Evolutionary conservation across 1,140 invertebrate genomes (phyloP), one percentile per base, ranked within the genome.

Genomic region (Homalodisca vitripennis): DNA sequence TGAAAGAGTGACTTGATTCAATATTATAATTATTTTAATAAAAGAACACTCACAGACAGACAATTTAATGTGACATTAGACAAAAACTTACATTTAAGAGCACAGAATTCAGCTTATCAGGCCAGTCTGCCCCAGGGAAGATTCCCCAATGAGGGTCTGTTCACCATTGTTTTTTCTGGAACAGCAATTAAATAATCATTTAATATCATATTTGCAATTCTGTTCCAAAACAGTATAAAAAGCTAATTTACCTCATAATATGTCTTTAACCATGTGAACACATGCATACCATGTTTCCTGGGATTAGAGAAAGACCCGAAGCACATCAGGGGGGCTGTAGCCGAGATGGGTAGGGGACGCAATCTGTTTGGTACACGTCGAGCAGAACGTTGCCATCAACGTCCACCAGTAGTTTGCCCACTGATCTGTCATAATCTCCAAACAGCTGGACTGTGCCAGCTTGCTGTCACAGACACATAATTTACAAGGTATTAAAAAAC

Each of bases 331-430:
- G 82, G 98, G 95, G 80, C 98, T 99, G 78, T 99, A 99, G 64
- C 96, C 98, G 27, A 99, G 79, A 2, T 98, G 97, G 73, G n/a
- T n/a, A n/a, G 98, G 83, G 0, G 97, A 98, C 0, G 98, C 97
- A 75, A 99, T 99, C 86, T 99, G 97, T 68, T n/a, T 92, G 97
- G 79, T 91, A 99, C 24, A 95, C 83, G 83, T 99, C 98, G 65
- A 99, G 84, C 71, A 96, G 83, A 14, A 85, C 78, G 78, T 97
- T 97, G 14, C 94, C 96, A 82, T 99, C 97, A 1, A 92, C 95
- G 82, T 99, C 98, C n/a, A 90, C 88, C 57, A 99, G 80, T 79
- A 98, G 99, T 81, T 99, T 99, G 46, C 98, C 98, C 27, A 88
- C 78, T 10, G 93, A 95, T 78, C 91, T 92, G 67, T 98, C 92